These are phyloP conservation scores for Gadus chalcogrammus DNA, from an alignment of 2,113 vertebrate genomes.

Conservation along the genomic window DNA sequence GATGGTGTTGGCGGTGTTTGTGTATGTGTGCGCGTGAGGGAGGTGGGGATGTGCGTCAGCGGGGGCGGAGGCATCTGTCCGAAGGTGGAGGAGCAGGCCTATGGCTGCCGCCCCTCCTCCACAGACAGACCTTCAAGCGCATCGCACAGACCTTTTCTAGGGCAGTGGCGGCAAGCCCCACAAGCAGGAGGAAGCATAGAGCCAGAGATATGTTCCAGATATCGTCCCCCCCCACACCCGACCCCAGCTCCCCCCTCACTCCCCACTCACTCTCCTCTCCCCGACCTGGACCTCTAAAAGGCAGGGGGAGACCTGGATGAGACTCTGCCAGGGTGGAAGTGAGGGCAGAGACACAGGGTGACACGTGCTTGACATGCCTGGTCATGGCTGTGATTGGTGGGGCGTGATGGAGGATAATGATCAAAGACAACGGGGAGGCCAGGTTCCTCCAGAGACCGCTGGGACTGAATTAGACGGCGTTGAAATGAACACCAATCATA, in stretches of 20 bases:
- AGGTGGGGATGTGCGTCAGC: too few species aligned
- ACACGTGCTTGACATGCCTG: constrained; percentile 26
- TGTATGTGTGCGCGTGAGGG: too few species aligned
- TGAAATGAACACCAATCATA: neutral
- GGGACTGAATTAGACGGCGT: constrained; percentile 4
- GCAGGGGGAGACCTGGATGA: constrained; percentile 3
- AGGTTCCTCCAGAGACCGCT: constrained; percentile 25
- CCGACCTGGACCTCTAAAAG: too few species aligned
- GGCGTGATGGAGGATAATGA: constrained; percentile 16
- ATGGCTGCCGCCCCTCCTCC: constrained; percentile 65
- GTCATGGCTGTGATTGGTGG: constrained; percentile 25
- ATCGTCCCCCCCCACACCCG: neutral
- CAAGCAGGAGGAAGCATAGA: constrained; percentile 21
- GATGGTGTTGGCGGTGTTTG: too few species aligned
- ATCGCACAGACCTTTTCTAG: constrained; percentile 56
- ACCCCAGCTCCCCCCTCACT: neutral
- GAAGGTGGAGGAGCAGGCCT: constrained; percentile 7
- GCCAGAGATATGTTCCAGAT: too few species aligned
- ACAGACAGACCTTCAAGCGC: constrained; percentile 49
- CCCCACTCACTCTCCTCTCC: too few species aligned
- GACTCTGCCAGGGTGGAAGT: neutral
- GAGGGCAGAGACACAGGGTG: neutral
- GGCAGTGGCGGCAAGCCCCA: constrained; percentile 39
- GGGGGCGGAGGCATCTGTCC: neutral
- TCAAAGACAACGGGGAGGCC: constrained; percentile 38